Percentiles rank a stretch among this genome's conserved stretches.
Conservation (phyloP, 2,888 invertebrate species). For the Cataglyphis albicans region DNA sequence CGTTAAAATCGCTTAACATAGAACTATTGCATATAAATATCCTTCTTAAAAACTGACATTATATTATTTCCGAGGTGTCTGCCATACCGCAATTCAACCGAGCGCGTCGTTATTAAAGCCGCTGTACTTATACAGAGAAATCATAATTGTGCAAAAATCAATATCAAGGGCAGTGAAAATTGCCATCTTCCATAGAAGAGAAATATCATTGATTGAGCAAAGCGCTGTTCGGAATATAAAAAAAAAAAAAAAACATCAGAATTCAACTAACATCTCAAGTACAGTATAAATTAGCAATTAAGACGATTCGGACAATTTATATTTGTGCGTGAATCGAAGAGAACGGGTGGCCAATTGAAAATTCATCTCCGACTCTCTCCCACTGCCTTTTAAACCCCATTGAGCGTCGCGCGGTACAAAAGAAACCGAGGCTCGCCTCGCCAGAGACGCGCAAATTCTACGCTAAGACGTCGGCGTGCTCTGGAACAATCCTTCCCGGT, state of each 20-base stretch:
- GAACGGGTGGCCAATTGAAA: slow-evolving; percentile 68
- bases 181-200: neutral
- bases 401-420: slow-evolving; percentile 47
- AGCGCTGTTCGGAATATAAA: slow-evolving; percentile 4
- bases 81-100: neutral
- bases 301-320: slow-evolving; percentile 45
- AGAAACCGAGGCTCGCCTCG: slow-evolving; percentile 40
- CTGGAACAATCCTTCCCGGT: slow-evolving; percentile 63
- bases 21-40: neutral
- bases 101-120: slow-evolving; percentile 21
- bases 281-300: slow-evolving; percentile 52
- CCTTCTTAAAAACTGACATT: neutral
- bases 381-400: slow-evolving; percentile 25
- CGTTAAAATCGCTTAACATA: slow-evolving; percentile 3
- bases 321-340: slow-evolving; percentile 40
- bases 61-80: slow-evolving; percentile 13
- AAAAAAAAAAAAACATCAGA: neutral
- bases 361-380: slow-evolving; percentile 67
- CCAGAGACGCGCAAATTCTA: too few relatives aligned
- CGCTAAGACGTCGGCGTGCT: slow-evolving; percentile 59
- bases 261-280: slow-evolving; percentile 51
- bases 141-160: slow-evolving; percentile 25
- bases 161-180: slow-evolving; percentile 40
- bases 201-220: slow-evolving; percentile 30
- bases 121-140: slow-evolving; percentile 13